Percentiles rank a stretch among this genome's conserved stretches.
phyloP scores from a whole-genome alignment of 2,888 invertebrate species.

The Eupithecia vulgata region DNA sequence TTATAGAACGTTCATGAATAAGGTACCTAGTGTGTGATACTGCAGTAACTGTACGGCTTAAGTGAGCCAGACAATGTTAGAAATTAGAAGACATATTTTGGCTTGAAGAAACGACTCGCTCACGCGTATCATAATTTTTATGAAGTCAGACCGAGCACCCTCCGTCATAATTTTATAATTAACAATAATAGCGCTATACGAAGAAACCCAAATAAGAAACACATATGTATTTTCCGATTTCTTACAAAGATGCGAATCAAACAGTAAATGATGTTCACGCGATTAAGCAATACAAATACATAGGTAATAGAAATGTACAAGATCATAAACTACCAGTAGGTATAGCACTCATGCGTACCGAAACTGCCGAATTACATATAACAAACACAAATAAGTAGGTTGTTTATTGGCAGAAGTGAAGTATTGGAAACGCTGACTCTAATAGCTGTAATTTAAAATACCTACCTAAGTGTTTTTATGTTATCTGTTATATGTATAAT shows the following conservation, averaged over 20 bases:
- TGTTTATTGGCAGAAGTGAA: not conserved
- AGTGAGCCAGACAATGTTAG: not conserved
- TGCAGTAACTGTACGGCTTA: not conserved
- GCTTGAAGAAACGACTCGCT: not conserved
- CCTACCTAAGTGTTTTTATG: too few relatives aligned
- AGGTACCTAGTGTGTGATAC: not conserved
- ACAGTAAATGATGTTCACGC: not conserved
- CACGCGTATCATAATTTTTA: not conserved
- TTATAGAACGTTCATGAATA: conserved; percentile 11
- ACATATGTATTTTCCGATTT: not conserved
- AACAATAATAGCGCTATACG: not conserved
- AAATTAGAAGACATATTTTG: not conserved
- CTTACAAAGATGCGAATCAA: not conserved
- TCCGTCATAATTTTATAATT: not conserved
- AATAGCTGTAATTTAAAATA: too few relatives aligned
- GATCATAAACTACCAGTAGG: too few relatives aligned
- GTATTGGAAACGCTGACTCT: not conserved
- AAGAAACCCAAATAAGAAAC: not conserved
- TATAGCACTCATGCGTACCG: not conserved
- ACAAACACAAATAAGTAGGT: not conserved
- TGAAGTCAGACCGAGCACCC: not conserved
- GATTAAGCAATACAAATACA: not conserved
- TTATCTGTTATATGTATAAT: not conserved
- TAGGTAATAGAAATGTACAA: not conserved
- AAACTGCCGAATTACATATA: not conserved